These are phyloP conservation scores for Ptyas mucosa DNA, from an alignment of 2,113 vertebrate species.

Conservation along the genomic window DNA sequence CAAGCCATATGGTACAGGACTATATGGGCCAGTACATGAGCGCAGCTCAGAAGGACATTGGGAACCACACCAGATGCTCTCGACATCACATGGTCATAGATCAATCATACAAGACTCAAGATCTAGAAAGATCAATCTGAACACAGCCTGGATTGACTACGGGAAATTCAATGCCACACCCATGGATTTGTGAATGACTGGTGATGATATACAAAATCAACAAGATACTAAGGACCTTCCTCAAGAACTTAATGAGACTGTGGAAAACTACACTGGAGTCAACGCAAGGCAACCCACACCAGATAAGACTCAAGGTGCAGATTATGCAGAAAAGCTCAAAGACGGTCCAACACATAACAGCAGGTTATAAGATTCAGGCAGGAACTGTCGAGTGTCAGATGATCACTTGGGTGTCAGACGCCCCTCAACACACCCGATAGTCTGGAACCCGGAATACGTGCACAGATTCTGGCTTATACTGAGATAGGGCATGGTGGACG, in stretches of 20 bases:
- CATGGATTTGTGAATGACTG: not conserved
- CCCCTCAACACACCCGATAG: too few species aligned
- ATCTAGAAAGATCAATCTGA: not conserved
- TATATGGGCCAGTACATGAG: too few species aligned
- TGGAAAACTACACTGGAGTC: not conserved
- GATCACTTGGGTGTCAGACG: too few species aligned
- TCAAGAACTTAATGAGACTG: not conserved
- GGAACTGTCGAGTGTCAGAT: too few species aligned
- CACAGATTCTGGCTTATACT: too few species aligned
- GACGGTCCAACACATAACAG: not conserved
- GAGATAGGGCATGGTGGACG: too few species aligned
- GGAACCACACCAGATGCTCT: not conserved
- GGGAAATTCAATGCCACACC: not conserved
- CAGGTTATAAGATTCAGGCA: not conserved
- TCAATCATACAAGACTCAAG: not conserved
- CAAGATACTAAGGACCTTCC: not conserved
- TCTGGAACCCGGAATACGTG: too few species aligned
- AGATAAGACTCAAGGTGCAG: not conserved
- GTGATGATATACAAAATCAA: not conserved
- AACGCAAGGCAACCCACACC: not conserved
- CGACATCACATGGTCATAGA: not conserved
- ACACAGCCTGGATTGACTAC: not conserved
- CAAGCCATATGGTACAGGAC: too few species aligned
- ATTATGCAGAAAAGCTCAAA: not conserved
- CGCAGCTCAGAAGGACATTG: not conserved